Conservation (phyloP, 2,888 invertebrate species). For the Lumbricus terrestris region DNA sequence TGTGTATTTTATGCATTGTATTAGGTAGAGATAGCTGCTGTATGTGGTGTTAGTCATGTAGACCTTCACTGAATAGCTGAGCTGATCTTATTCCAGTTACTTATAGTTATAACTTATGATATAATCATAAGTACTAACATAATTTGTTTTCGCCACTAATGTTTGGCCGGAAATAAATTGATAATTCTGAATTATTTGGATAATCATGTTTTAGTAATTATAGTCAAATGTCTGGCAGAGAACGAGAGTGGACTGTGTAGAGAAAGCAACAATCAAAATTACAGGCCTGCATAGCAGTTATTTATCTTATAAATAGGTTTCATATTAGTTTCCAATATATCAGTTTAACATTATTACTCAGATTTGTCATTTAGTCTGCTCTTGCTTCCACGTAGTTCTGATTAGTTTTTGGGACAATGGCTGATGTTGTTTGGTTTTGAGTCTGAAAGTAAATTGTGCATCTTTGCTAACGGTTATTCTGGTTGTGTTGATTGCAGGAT, state of each 20-base stretch:
- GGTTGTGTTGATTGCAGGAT: constrained; percentile 16
- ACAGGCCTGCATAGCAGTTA: too few relatives aligned
- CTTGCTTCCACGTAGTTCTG: not conserved
- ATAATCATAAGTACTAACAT: not conserved
- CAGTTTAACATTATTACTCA: too few relatives aligned
- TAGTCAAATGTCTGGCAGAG: too few relatives aligned
- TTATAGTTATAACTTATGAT: not conserved
- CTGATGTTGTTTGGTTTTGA: not conserved
- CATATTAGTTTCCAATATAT: too few relatives aligned
- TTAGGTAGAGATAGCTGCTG: not conserved
- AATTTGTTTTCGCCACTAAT: not conserved
- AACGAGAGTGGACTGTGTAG: too few relatives aligned
- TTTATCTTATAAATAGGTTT: too few relatives aligned
- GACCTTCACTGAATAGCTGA: not conserved
- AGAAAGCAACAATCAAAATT: too few relatives aligned
- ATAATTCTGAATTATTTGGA: too few relatives aligned
- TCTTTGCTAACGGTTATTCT: not conserved
- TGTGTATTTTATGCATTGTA: not conserved
- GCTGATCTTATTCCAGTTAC: not conserved
- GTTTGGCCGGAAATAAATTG: too few relatives aligned
- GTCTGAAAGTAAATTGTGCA: not conserved
- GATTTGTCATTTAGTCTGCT: not conserved
- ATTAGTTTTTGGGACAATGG: not conserved
- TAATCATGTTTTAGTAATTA: too few relatives aligned
- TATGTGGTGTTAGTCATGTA: not conserved